Base-by-base conservation (phyloP, 2,888 invertebrate species). In the Trachelus tabidus region DNA sequence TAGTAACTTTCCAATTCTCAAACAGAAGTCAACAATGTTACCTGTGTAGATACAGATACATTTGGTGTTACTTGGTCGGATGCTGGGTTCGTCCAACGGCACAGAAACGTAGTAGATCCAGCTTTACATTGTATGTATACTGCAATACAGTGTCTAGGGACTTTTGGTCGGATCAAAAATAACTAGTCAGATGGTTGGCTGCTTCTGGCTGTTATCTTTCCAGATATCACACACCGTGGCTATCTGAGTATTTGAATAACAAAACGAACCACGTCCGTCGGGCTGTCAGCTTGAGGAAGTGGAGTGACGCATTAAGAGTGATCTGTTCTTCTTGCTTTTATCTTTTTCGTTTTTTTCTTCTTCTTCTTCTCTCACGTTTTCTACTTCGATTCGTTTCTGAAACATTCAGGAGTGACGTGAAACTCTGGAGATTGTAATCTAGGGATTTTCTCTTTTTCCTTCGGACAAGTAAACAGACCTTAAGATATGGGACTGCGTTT, bases 241-340 rank as follows among this genome's bases (percentile, higher is more conserved):
- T 69, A 34, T 69, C 75, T 76, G 37, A 75, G n/a, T 80, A 87
- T 87, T 88, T 87, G 82, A 87, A 87, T 87, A 86, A 84, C 86
- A 86, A 87, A 87, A 86, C 82, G 83, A 74, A 81, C 82, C 83
- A 79, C 83, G 85, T 86, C 86, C 84, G 82, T 86, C 82, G 83
- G 81, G 79, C 82, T 84, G 86, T 86, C 86, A 83, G 79, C 77
- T 80, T 76, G 78, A 79, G 79, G 81, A 76, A 83, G 81, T 79
- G 80, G 81, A 79, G 83, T 81, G 81, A 83, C 83, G 80, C 80
- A 35, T 79, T 77, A 73, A 81, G 68, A 68, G 69, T 35, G 77
- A 71, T 71, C 40, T 71, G 69, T 69, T 75, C 68, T 68, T 30
- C 34, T 77, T 68, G 73, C 75, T 73, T 34, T 56, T 68, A 15